Conservation (phyloP, 2,888 invertebrate species). For the Nowickia ferox region DNA sequence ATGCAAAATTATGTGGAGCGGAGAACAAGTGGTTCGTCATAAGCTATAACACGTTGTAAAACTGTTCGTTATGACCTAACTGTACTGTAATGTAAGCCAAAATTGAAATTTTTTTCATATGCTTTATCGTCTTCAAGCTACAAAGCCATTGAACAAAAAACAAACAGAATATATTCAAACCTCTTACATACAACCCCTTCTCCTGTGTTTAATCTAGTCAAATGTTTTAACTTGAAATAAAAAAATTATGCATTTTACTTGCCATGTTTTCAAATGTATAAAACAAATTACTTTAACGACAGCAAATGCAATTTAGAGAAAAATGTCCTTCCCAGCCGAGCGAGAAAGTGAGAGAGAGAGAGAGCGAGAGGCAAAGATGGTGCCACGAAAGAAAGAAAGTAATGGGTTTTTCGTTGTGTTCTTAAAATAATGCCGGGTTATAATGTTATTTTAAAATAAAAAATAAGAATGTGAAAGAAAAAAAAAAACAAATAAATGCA, state of each 20-base stretch:
- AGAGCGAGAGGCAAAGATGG: slow-evolving; percentile 1
- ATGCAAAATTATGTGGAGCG: no score
- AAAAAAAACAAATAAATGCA: background rate
- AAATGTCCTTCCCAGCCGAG: slow-evolving; percentile 23
- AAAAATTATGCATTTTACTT: slow-evolving; percentile 61
- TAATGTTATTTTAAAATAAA: slow-evolving; percentile 56
- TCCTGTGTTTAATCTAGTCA: slow-evolving; percentile 6
- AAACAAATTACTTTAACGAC: slow-evolving; percentile 79
- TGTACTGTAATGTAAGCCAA: slow-evolving; percentile 46
- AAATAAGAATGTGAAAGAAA: background rate
- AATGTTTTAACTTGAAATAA: slow-evolving; percentile 41
- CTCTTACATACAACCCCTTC: background rate
- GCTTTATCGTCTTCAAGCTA: slow-evolving; percentile 44
- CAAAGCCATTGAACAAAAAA: slow-evolving; percentile 26
- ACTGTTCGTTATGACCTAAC: no score
- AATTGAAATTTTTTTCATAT: slow-evolving; percentile 60
- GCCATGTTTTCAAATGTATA: slow-evolving; percentile 67
- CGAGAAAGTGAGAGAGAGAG: background rate
- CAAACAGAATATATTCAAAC: slow-evolving; percentile 11
- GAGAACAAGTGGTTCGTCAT: no score
- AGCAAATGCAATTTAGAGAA: slow-evolving; percentile 73
- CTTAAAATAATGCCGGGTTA: slow-evolving; percentile 61
- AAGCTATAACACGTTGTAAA: no score
- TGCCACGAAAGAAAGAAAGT: slow-evolving; percentile 49
- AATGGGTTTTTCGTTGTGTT: slow-evolving; percentile 45